These are phyloP conservation scores for Pycnomerus fuliginosus DNA, from an alignment of 2,888 invertebrate species.

Conservation along the genomic window DNA sequence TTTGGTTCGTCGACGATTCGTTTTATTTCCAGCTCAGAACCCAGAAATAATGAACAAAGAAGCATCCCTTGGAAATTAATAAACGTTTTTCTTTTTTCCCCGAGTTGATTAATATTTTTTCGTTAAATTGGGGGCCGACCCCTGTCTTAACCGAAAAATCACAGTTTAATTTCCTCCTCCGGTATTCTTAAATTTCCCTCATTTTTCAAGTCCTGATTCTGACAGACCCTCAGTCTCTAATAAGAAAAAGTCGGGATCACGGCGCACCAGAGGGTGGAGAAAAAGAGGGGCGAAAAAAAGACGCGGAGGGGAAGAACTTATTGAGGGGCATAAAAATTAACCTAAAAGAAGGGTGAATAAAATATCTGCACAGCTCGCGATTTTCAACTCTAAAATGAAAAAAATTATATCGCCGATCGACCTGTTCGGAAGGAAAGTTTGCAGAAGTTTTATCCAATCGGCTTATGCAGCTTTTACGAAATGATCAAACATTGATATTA, in stretches of 20 bases:
- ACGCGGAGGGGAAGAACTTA: conserved; percentile 25
- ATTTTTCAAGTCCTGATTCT: conserved; percentile 45
- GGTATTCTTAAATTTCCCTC: conserved; percentile 45
- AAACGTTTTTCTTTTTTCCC: too few species aligned
- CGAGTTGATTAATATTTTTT: too few species aligned
- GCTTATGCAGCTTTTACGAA: too few species aligned
- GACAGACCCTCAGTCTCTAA: conserved; percentile 36
- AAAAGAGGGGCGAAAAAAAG: conserved; percentile 20
- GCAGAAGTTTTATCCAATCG: too few species aligned
- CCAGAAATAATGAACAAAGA: conserved; percentile 30
- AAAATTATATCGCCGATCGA: too few species aligned
- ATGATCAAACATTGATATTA: too few species aligned
- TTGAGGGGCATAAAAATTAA: conserved; percentile 37
- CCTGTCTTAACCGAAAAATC: conserved; percentile 45
- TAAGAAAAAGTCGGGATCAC: conserved; percentile 30
- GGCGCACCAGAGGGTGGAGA: conserved; percentile 17
- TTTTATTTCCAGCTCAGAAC: conserved; percentile 25
- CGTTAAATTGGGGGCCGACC: too few species aligned
- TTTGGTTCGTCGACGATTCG: conserved; percentile 8
- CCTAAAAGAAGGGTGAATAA: conserved; percentile 41
- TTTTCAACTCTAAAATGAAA: conserved; percentile 19
- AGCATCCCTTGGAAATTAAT: conserved; percentile 23
- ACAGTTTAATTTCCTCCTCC: conserved; percentile 40
- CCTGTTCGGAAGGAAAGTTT: too few species aligned
- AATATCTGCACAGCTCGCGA: conserved; percentile 35